A percentile compares a stretch with the other conserved stretches of the same genome.
Evolutionary conservation across 2,797 vertebrate genomes (phyloP).

Genomic region (Acanthurus tractus): DNA sequence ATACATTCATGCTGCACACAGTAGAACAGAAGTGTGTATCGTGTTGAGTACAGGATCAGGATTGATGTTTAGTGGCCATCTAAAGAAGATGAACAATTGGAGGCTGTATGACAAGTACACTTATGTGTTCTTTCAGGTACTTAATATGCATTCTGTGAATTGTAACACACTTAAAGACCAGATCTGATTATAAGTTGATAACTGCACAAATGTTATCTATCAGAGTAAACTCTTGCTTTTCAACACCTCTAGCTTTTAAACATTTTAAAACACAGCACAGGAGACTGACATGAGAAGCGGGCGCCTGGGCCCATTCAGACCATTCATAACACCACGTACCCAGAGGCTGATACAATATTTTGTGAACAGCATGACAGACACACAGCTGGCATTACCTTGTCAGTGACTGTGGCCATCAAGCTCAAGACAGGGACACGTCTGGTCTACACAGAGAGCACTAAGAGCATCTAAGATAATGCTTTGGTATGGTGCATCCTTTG

Average conservation of each 20-base stretch:
- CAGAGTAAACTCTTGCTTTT: not conserved
- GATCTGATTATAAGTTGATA: not conserved
- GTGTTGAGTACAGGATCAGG: not conserved
- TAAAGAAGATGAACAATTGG: not conserved
- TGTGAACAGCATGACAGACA: not conserved
- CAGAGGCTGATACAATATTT: not conserved
- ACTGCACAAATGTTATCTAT: not conserved
- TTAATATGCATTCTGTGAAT: not conserved
- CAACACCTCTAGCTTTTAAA: not conserved
- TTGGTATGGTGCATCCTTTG: not conserved
- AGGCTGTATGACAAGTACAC: not conserved
- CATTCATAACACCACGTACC: not conserved
- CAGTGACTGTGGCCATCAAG: not conserved
- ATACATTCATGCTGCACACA: conserved; percentile 14
- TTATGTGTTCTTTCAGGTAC: not conserved
- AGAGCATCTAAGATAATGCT: not conserved
- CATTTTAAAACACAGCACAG: not conserved
- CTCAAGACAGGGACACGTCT: conserved; percentile 12
- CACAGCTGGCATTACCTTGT: conserved; percentile 6
- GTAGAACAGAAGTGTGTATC: conserved; percentile 9
- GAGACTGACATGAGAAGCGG: not conserved
- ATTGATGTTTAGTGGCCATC: not conserved
- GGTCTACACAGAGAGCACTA: not conserved
- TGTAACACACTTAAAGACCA: conserved; percentile 1
- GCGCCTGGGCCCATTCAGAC: not conserved